Evolutionary conservation across 1,140 invertebrate genomes (phyloP).

Genomic region (Copidosoma floridanum): DNA sequence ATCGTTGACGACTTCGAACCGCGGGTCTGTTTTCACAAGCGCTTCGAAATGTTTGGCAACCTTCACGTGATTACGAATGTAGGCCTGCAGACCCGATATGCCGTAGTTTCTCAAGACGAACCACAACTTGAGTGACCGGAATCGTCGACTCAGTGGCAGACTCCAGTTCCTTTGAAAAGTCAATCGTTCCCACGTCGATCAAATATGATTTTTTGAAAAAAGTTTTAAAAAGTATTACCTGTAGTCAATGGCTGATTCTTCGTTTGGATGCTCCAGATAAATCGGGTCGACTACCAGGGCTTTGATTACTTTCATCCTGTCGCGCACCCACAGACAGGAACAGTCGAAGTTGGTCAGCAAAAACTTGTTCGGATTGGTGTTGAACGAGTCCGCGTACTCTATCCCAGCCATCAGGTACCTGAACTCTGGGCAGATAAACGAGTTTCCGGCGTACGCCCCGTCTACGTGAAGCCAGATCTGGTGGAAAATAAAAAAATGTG

Average conservation of each 20-base stretch:
- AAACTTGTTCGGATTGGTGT: constrained; percentile 98
- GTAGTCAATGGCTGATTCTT: constrained; percentile 95
- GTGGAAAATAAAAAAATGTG: too few species aligned
- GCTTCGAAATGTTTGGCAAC: constrained; percentile 92
- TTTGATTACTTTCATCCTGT: constrained; percentile 74
- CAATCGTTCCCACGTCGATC: constrained; percentile 18
- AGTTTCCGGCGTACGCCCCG: constrained; percentile 90
- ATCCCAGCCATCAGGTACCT: constrained; percentile 74
- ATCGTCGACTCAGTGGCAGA: constrained; percentile 90
- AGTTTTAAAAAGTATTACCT: too few species aligned
- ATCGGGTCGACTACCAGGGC: constrained; percentile 93
- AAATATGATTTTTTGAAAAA: too few species aligned
- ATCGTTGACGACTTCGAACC: constrained; percentile 94
- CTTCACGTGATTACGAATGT: constrained; percentile 88
- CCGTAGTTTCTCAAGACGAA: constrained; percentile 95
- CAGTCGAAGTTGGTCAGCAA: constrained; percentile 96
- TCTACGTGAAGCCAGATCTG: constrained; percentile 82
- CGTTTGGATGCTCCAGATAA: constrained; percentile 96
- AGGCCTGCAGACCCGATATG: constrained; percentile 87
- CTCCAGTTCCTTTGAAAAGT: constrained; percentile 89
- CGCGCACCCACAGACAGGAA: constrained; percentile 93
- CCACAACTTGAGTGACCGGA: constrained; percentile 93
- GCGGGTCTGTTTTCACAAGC: constrained; percentile 77
- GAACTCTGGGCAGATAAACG: constrained; percentile 93
- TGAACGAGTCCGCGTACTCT: constrained; percentile 94